Conservation (phyloP, 2,888 invertebrate species). For the Actias luna region DNA sequence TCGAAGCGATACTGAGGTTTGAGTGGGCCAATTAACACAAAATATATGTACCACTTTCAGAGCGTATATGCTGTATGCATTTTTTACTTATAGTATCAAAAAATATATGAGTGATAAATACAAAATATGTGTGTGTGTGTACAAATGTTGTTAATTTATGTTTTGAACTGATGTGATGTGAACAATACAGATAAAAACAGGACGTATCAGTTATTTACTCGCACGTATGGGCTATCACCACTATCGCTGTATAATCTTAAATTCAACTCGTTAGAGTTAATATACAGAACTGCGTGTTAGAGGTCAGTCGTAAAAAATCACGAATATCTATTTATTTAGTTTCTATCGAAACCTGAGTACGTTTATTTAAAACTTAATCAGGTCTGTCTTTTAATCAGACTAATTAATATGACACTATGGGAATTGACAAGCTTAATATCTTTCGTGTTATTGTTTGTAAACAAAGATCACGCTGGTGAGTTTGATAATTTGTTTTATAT, state of each 20-base stretch:
- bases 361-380: neutral
- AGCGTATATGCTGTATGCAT: too few relatives aligned
- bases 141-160: too few relatives aligned
- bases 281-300: neutral
- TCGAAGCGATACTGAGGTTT: too few relatives aligned
- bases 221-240: neutral
- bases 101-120: too few relatives aligned
- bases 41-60: too few relatives aligned
- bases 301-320: neutral
- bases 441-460: neutral
- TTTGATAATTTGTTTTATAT: neutral
- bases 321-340: neutral
- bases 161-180: too few relatives aligned
- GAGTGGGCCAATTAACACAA: too few relatives aligned
- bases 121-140: neutral
- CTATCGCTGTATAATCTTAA: neutral
- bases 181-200: neutral
- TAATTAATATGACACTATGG: neutral
- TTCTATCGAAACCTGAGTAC: neutral
- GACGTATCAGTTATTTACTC: too few relatives aligned
- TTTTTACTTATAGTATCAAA: too few relatives aligned
- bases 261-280: neutral
- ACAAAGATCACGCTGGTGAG: conserved; percentile 1
- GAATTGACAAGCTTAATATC: neutral
- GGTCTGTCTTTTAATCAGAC: neutral